phyloP scores from a whole-genome alignment of 2,797 vertebrate species.

The Macrochelys suwanniensis region DNA sequence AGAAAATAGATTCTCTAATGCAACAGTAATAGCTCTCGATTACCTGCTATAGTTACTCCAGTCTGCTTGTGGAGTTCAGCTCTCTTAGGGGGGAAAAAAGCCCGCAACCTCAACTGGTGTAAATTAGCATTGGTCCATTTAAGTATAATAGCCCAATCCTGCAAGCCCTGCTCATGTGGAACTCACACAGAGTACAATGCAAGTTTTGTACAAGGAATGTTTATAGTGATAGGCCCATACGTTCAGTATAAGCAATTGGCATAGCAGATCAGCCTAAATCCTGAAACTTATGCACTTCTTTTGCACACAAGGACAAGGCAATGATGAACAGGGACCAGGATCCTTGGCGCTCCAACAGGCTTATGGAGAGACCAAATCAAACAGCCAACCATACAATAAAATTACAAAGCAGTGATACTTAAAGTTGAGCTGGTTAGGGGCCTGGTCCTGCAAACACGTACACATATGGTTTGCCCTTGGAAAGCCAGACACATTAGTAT shows the following conservation, averaged over 20 bases:
- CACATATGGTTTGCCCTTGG: neutral
- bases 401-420: neutral
- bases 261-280: neutral
- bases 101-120: neutral
- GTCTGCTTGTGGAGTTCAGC: neutral
- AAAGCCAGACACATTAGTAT: neutral
- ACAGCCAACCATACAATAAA: neutral
- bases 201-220: neutral
- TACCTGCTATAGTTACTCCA: constrained; percentile 46
- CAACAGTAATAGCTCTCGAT: constrained; percentile 57
- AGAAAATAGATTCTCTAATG: constrained; percentile 45
- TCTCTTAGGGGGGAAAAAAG: neutral
- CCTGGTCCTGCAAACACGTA: neutral
- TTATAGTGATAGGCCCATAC: fast-evolving
- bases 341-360: neutral
- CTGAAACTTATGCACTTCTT: neutral
- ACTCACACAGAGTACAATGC: neutral
- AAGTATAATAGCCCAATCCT: neutral
- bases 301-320: neutral
- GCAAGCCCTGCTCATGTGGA: neutral
- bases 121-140: neutral
- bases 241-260: neutral
- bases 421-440: neutral
- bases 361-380: neutral
- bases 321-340: neutral